phyloP scores from a whole-genome alignment of 2,888 invertebrate genomes.

The Colletes collaris region DNA sequence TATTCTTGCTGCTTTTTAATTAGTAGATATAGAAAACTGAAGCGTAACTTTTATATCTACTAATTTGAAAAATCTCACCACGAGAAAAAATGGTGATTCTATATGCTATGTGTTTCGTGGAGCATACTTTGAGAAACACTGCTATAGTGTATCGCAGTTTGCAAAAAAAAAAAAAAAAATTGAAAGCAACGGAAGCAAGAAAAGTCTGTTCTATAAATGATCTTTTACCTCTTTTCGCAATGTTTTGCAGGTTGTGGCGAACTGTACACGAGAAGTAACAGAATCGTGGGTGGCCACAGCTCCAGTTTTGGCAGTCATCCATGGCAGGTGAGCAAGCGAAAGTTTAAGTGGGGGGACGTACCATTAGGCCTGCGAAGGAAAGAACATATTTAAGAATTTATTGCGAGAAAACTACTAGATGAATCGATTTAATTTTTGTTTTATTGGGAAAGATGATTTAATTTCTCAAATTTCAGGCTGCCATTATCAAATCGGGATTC shows the following conservation, averaged over 20 bases:
- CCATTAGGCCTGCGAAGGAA: too few relatives aligned
- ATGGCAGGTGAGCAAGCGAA: conserved; percentile 88
- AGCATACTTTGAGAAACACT: neutral
- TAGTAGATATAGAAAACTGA: too few relatives aligned
- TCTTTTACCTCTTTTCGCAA: neutral
- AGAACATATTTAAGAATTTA: too few relatives aligned
- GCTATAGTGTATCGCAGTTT: neutral
- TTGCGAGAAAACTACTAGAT: too few relatives aligned
- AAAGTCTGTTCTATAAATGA: neutral
- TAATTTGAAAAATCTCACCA: too few relatives aligned
- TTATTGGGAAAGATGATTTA: neutral
- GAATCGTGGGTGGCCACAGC: conserved; percentile 96
- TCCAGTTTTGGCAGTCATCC: conserved; percentile 96
- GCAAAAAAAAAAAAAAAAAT: neutral
- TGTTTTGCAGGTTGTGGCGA: conserved; percentile 92
- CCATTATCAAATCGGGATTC: conserved; percentile 95
- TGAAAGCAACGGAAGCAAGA: neutral
- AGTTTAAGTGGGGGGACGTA: neutral
- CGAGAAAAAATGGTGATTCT: too few relatives aligned
- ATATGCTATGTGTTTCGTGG: too few relatives aligned
- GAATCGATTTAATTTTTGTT: too few relatives aligned
- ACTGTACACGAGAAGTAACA: conserved; percentile 92
- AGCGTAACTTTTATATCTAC: too few relatives aligned
- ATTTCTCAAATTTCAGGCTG: conserved; percentile 84
- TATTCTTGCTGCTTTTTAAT: too few relatives aligned